phyloP scores from a whole-genome alignment of 2,113 vertebrate genomes.

The Physeter macrocephalus region DNA sequence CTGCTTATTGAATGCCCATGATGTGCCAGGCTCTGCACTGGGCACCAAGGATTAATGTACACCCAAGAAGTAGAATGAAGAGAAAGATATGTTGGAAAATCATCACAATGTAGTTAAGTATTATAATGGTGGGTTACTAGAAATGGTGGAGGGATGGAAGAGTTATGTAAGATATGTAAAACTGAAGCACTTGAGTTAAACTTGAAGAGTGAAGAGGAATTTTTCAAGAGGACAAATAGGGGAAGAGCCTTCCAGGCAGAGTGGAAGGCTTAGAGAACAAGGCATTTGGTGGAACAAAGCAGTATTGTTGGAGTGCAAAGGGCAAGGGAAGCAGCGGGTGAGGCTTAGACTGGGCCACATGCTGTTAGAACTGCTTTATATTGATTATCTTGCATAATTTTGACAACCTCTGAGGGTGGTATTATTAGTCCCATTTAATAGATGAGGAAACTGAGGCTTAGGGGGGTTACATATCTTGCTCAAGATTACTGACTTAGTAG shows the following conservation, averaged over 20 bases:
- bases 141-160: background rate
- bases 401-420: background rate
- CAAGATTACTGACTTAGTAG: background rate
- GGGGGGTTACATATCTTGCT: background rate
- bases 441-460: background rate
- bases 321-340: background rate
- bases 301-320: background rate
- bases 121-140: background rate
- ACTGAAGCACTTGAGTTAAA: background rate
- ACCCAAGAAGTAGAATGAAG: background rate
- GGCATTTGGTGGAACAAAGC: background rate
- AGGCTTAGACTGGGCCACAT: background rate
- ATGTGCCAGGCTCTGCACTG: background rate
- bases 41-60: background rate
- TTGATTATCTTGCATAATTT: background rate
- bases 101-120: background rate
- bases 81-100: background rate
- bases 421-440: background rate
- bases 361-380: background rate
- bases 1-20: background rate
- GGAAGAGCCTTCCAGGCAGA: background rate
- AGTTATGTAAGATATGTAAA: background rate
- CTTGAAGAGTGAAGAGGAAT: background rate
- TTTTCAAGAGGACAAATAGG: background rate
- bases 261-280: background rate